A percentile compares a stretch with the other conserved stretches of the same genome.
Conservation (phyloP, 2,888 invertebrate genomes). For the Dolichopus griseipennis region DNA sequence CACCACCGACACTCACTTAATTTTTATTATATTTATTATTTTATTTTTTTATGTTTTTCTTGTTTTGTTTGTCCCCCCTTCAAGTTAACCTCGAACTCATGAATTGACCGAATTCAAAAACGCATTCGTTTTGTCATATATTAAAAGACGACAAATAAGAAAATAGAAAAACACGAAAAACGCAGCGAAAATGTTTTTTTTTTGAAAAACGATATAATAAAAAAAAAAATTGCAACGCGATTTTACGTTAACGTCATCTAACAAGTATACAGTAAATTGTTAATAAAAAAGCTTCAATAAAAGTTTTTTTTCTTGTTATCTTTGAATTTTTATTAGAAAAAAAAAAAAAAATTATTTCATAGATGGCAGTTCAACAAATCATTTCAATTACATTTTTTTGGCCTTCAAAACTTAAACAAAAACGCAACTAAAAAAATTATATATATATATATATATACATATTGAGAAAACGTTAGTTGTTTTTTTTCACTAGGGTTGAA, state of each 20-base stretch:
- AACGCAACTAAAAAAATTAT: neutral
- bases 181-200: too few species aligned
- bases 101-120: constrained; percentile 6
- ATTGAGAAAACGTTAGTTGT: too few species aligned
- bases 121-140: neutral
- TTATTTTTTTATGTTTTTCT: too few species aligned
- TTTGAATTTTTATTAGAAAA: neutral
- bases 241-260: too few species aligned
- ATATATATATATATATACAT: too few species aligned
- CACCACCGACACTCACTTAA: neutral
- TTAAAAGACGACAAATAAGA: too few species aligned
- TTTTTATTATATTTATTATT: too few species aligned
- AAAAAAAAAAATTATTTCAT: neutral
- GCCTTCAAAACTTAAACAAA: neutral
- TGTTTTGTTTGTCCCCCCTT: neutral
- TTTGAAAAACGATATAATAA: neutral
- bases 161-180: too few species aligned
- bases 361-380: constrained; percentile 6
- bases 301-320: neutral
- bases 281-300: too few species aligned
- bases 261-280: too few species aligned
- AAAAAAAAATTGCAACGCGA: neutral
- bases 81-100: constrained; percentile 1
- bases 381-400: neutral
- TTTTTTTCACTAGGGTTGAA: too few species aligned